A percentile compares a stretch with the other conserved stretches of the same genome.
These are phyloP conservation scores for Pteromalus puparum DNA, from an alignment of 1,140 invertebrate genomes.

Conservation along the genomic window DNA sequence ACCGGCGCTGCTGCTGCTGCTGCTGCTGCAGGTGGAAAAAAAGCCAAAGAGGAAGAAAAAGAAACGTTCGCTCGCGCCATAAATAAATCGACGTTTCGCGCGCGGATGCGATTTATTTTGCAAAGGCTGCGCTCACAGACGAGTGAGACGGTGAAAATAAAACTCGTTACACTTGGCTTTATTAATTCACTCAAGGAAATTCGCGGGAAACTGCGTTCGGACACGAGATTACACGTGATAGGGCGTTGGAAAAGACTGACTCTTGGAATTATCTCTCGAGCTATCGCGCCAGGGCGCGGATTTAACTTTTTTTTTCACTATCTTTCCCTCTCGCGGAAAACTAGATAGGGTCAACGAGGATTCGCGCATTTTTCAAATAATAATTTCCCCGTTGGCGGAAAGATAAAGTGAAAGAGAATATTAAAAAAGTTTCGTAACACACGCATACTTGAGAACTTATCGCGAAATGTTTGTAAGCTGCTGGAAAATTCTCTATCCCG, in stretches of 20 bases:
- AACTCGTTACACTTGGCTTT: neutral
- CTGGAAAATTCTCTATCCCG: neutral
- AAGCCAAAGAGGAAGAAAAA: neutral
- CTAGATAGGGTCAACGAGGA: neutral
- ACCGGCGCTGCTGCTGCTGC: too few species aligned
- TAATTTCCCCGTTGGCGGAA: neutral
- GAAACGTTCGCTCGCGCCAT: neutral
- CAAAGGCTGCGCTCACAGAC: neutral
- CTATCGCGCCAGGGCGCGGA: too few species aligned
- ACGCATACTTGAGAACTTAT: neutral
- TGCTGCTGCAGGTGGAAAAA: slow-evolving; percentile 19
- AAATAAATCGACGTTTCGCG: slow-evolving; percentile 30
- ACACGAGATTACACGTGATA: neutral
- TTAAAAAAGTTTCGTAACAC: slow-evolving; percentile 28
- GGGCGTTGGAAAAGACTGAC: neutral
- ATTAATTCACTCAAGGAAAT: neutral
- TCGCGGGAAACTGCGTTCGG: too few species aligned
- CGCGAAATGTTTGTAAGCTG: neutral
- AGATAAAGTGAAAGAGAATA: slow-evolving; percentile 7
- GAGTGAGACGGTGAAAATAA: neutral
- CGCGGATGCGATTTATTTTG: slow-evolving; percentile 24
- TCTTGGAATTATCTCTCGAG: neutral
- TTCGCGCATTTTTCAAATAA: slow-evolving; percentile 5
- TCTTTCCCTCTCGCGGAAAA: neutral
- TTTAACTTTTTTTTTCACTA: neutral